These are phyloP conservation scores for Heliothis peltigera DNA, from an alignment of 2,888 invertebrate genomes.

Conservation along the genomic window DNA sequence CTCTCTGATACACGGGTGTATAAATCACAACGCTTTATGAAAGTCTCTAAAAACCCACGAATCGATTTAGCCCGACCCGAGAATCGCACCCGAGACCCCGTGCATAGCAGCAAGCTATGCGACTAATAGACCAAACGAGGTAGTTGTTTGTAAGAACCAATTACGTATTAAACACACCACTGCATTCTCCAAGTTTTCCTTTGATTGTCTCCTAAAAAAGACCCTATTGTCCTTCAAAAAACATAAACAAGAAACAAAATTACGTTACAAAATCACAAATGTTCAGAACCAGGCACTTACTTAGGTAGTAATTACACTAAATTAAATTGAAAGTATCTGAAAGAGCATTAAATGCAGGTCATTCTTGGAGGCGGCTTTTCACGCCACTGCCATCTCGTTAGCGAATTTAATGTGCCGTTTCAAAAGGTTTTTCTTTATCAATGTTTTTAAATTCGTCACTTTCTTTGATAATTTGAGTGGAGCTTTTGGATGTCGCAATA, in stretches of 20 bases:
- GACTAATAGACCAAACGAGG: too few relatives aligned
- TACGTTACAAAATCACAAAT: slow-evolving; percentile 5
- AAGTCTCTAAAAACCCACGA: too few relatives aligned
- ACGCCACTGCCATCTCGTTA: slow-evolving; percentile 42
- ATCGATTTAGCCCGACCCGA: too few relatives aligned
- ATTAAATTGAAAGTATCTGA: slow-evolving; percentile 42
- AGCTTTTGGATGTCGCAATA: slow-evolving; percentile 14
- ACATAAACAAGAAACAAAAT: slow-evolving; percentile 1
- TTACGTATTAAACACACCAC: background rate
- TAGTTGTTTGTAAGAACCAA: too few relatives aligned
- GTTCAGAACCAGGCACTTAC: slow-evolving; percentile 18
- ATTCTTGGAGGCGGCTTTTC: slow-evolving; percentile 14
- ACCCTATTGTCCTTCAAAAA: background rate
- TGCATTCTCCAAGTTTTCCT: background rate
- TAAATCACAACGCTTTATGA: too few relatives aligned
- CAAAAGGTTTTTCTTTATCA: slow-evolving; percentile 33
- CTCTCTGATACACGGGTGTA: too few relatives aligned
- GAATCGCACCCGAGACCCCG: too few relatives aligned
- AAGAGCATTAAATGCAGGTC: slow-evolving; percentile 27
- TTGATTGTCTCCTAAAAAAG: background rate
- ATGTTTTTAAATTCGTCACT: slow-evolving; percentile 50
- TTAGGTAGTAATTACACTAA: slow-evolving; percentile 24
- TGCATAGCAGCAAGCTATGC: too few relatives aligned
- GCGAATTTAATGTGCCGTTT: slow-evolving; percentile 43
- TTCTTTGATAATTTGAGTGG: slow-evolving; percentile 24